Evolutionary conservation across 1,140 invertebrate species (phyloP).

Genomic region (Drosophila equinoxialis): DNA sequence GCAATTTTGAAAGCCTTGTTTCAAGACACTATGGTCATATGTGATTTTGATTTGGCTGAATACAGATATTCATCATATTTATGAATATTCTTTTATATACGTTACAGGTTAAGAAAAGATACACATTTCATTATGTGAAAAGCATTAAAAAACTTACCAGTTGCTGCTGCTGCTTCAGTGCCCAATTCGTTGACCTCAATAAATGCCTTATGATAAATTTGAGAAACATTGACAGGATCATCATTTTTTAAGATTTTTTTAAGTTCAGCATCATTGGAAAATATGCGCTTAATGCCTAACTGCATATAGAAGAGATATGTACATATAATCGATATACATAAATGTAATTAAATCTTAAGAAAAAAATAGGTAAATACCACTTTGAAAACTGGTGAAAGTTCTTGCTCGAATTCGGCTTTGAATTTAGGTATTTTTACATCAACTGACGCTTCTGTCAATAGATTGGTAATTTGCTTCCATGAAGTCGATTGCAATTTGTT

Average conservation of each 20-base stretch:
- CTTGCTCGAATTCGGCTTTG: constrained; percentile 86
- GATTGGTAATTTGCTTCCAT: constrained; percentile 68
- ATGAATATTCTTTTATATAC: no score
- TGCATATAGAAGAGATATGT: constrained; percentile 56
- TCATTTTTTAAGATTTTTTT: constrained; percentile 83
- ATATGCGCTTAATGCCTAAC: constrained; percentile 86
- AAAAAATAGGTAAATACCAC: constrained; percentile 39
- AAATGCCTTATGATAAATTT: constrained; percentile 85
- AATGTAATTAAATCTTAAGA: not conserved
- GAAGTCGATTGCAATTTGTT: constrained; percentile 82
- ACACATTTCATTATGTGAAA: no score
- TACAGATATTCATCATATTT: no score
- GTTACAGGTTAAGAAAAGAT: no score
- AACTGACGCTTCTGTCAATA: constrained; percentile 70
- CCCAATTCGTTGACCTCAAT: constrained; percentile 87
- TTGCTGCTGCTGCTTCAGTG: constrained; percentile 85
- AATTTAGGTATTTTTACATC: constrained; percentile 87
- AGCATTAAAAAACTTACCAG: constrained; percentile 56
- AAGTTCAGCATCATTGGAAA: constrained; percentile 85
- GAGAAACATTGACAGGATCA: constrained; percentile 82
- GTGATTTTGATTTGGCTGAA: no score
- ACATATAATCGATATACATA: not conserved
- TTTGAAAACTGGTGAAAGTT: constrained; percentile 84
- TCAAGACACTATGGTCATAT: no score
- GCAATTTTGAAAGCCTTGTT: no score